Conservation (phyloP, 2,888 invertebrate genomes). For the Cataglyphis cursor region DNA sequence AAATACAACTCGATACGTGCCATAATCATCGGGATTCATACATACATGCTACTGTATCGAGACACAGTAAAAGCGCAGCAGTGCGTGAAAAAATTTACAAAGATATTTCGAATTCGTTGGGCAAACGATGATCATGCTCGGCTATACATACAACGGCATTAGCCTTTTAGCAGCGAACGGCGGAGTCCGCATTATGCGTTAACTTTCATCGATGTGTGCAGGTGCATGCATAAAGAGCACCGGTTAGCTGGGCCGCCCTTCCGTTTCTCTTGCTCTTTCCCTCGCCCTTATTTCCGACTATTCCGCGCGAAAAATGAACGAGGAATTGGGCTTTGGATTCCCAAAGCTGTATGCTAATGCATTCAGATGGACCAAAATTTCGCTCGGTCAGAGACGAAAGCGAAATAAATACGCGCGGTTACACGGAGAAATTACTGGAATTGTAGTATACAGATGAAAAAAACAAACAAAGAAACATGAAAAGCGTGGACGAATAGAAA, state of each 20-base stretch:
- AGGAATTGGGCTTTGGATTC: constrained; percentile 36
- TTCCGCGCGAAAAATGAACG: constrained; percentile 34
- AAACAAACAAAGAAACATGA: background rate
- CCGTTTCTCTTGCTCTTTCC: constrained; percentile 38
- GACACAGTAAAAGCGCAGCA: constrained; percentile 66
- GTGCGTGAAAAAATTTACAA: constrained; percentile 74
- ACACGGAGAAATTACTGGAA: constrained; percentile 30
- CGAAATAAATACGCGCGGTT: constrained; percentile 37
- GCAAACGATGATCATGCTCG: constrained; percentile 67
- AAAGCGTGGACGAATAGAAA: constrained; percentile 26
- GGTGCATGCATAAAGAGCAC: constrained; percentile 71
- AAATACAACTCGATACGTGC: constrained; percentile 5
- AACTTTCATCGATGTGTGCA: constrained; percentile 73
- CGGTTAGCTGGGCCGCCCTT: constrained; percentile 55
- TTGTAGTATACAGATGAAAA: constrained; percentile 5
- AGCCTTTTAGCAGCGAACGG: constrained; percentile 69
- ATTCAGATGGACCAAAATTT: constrained; percentile 42
- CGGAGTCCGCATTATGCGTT: constrained; percentile 70
- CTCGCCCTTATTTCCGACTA: constrained; percentile 29
- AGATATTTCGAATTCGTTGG: constrained; percentile 76
- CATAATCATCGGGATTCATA: constrained; percentile 63
- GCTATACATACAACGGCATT: constrained; percentile 69
- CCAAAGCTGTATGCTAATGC: constrained; percentile 24
- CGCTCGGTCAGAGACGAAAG: constrained; percentile 37
- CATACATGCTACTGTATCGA: constrained; percentile 55